Percentiles rank a stretch among this genome's conserved stretches.
Evolutionary conservation across 2,113 vertebrate genomes (phyloP).

Genomic region (Eudorcas thomsonii): DNA sequence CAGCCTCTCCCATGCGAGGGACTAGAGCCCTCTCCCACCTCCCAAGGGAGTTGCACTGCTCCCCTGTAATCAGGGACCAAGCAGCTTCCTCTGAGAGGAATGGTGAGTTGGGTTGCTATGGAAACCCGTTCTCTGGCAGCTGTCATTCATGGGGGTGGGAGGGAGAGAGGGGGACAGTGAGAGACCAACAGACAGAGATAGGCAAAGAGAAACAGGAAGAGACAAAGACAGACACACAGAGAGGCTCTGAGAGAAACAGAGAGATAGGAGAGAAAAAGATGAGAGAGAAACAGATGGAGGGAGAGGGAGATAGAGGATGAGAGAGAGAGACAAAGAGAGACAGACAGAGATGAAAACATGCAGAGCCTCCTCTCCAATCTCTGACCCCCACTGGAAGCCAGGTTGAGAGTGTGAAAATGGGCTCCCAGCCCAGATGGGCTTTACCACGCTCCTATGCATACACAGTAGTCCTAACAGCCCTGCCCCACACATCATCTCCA

Average conservation of each 20-base stretch:
- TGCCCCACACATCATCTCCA: neutral
- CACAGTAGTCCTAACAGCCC: neutral
- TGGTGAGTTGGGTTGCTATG: slow-evolving; percentile 85
- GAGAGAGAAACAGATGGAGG: neutral
- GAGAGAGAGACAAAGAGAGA: neutral
- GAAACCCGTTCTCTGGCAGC: slow-evolving; percentile 83
- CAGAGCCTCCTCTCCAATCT: neutral
- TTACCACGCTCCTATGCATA: neutral
- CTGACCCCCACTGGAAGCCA: neutral
- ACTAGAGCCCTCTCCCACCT: neutral
- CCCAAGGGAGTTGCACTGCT: slow-evolving; percentile 63
- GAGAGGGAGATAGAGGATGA: neutral
- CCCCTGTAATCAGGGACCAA: slow-evolving; percentile 65
- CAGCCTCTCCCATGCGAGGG: neutral
- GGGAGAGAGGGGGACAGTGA: slow-evolving; percentile 39
- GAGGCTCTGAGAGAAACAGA: neutral
- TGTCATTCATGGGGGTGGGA: slow-evolving; percentile 81
- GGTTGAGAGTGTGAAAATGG: neutral
- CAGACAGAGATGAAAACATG: slow-evolving; percentile 34
- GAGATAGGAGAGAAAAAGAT: neutral
- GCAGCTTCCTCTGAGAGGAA: slow-evolving; percentile 40
- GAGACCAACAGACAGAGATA: neutral
- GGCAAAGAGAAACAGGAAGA: slow-evolving; percentile 64
- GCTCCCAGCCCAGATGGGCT: neutral
- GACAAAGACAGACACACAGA: slow-evolving; percentile 1